Base-by-base conservation (phyloP, 2,888 invertebrate genomes). In the Synergus itoensis region DNA sequence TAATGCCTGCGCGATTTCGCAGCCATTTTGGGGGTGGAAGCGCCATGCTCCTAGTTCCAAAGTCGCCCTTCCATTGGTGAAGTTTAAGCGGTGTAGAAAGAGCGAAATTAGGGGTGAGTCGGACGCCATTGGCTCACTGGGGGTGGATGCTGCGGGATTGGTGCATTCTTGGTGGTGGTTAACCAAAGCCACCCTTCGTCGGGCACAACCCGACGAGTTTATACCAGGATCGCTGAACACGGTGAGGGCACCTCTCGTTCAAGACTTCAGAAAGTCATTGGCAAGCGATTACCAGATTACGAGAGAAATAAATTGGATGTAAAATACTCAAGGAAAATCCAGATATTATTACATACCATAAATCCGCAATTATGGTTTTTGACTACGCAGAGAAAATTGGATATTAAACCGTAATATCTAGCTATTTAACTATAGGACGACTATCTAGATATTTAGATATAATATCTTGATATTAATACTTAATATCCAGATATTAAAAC, bases 21-120 rank as follows among this genome's bases (percentile, higher is more conserved):
- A 91, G 92, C 92, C 92, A 92, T 92, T 92, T 92, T 92, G 91
- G 89, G 89, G 92, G 90, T 90, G 91, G 90, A 86, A 84, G 88
- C 90, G 84, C 84, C 82, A 83, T 84, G 79, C 78, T 82, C 84
- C 84, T 83, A 83, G 84, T 77, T 67, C 43, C 64, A 65, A 41
- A 69, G 75, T 76, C 73, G 69, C 73, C 62, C 79, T 28, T 14
- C 80, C 79, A 88, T 88, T 90, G 88, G 87, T 82, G 81, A 83
- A 77, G 48, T 79, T 80, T 85, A 85, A 83, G 87, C 81, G 85
- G 73, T 77, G 78, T 64, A 79, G 82, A 48, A 85, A 77, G 82
- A 82, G 79, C 78, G 79, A 81, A 77, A 77, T 62, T 81, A 79
- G 81, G 83, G 76, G 80, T 79, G 62, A 16, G 75, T 14, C 64